Percentiles rank a stretch among this genome's conserved stretches.
phyloP scores from a whole-genome alignment of 2,113 vertebrate species.

The Gallinago media region DNA sequence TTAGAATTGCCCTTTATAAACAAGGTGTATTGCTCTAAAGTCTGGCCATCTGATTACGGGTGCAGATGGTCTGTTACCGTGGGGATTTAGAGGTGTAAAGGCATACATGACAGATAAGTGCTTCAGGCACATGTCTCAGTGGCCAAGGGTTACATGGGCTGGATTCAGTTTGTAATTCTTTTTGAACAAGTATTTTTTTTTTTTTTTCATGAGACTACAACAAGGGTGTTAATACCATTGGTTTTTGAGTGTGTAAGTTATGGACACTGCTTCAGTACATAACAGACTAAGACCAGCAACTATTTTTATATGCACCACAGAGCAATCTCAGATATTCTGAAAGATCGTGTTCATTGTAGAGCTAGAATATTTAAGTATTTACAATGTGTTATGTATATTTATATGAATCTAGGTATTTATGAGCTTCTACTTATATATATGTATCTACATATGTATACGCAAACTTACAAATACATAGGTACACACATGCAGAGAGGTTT shows the following conservation, averaged over 20 bases:
- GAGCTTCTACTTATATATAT: neutral
- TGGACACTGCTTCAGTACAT: neutral
- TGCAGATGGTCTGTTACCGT: slow-evolving; percentile 53
- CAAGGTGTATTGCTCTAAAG: slow-evolving; percentile 24
- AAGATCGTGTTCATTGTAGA: neutral
- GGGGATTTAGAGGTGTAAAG: slow-evolving; percentile 51
- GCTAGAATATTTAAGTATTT: neutral
- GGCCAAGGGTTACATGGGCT: slow-evolving; percentile 22
- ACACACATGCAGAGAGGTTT: fast-evolving
- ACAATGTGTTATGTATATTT: no score
- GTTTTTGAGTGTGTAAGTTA: neutral
- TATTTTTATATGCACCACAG: neutral
- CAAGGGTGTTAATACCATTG: neutral
- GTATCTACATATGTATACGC: neutral
- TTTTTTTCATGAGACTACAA: neutral
- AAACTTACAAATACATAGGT: neutral
- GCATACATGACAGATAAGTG: slow-evolving; percentile 62
- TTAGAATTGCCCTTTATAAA: slow-evolving; percentile 66
- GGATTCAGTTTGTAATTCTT: slow-evolving; percentile 33
- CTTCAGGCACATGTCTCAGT: slow-evolving; percentile 20
- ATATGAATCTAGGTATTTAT: neutral
- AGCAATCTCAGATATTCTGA: neutral
- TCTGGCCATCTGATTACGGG: slow-evolving; percentile 32
- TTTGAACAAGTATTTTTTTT: neutral
- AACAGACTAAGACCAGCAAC: neutral